These are phyloP conservation scores for Dinomys branickii DNA, from an alignment of 2,113 vertebrate genomes.

Conservation along the genomic window DNA sequence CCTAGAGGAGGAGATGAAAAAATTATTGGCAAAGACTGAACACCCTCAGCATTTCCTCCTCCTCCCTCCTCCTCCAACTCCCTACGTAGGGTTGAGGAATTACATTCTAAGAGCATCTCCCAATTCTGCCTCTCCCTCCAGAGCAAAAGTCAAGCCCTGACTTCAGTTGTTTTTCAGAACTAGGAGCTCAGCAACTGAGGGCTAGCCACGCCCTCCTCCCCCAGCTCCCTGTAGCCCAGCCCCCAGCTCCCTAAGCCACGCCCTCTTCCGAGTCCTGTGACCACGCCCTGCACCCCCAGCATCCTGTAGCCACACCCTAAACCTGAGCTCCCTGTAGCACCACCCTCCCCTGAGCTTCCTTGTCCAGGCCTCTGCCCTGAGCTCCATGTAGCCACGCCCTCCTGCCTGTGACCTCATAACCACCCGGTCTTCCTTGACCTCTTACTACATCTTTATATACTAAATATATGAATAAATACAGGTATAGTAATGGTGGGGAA, in stretches of 20 bases:
- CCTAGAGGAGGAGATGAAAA: background rate
- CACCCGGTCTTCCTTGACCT: background rate
- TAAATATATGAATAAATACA: background rate
- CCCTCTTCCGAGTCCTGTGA: background rate
- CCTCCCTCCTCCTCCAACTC: background rate
- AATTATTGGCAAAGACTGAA: background rate
- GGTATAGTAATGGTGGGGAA: background rate
- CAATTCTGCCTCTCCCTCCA: background rate
- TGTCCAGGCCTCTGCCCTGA: too few species aligned
- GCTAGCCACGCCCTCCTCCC: background rate
- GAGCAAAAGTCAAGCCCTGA: background rate
- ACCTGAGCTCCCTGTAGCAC: background rate
- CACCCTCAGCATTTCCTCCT: background rate
- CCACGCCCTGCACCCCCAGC: too few species aligned
- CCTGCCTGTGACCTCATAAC: background rate
- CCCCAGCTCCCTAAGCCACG: background rate
- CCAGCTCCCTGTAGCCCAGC: background rate
- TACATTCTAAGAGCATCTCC: background rate
- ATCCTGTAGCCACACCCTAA: background rate
- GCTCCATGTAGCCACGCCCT: background rate
- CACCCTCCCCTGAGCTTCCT: too few species aligned
- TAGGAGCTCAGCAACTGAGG: background rate
- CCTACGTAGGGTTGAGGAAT: background rate
- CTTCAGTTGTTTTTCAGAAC: background rate
- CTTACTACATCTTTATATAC: background rate